Percentiles rank a stretch among this genome's conserved stretches.
Conservation (phyloP, 2,888 invertebrate species). For the Philereme vetulata region DNA sequence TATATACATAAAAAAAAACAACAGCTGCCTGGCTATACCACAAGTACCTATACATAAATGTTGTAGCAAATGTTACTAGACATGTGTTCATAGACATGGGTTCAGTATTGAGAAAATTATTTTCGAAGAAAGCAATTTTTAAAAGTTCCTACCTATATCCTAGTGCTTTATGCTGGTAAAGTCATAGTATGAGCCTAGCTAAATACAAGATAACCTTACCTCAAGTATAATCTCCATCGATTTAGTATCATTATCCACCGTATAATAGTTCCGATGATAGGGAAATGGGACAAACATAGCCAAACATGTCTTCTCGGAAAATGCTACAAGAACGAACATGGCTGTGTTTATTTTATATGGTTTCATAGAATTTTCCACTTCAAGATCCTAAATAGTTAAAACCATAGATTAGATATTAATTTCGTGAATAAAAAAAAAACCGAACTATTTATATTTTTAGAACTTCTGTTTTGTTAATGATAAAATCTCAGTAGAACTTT, state of each 20-base stretch:
- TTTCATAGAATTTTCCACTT: constrained; percentile 13
- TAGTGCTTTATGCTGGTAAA: neutral
- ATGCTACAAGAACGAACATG: constrained; percentile 11
- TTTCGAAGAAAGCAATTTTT: neutral
- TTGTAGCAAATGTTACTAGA: neutral
- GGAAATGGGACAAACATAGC: constrained; percentile 35
- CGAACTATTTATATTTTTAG: constrained; percentile 34
- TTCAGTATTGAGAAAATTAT: neutral
- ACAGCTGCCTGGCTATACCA: neutral
- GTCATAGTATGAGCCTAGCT: neutral
- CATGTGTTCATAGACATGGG: no score
- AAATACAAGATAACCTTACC: constrained; percentile 25
- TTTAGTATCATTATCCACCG: constrained; percentile 53
- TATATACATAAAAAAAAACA: neutral
- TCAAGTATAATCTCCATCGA: constrained; percentile 52
- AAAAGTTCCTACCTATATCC: no score
- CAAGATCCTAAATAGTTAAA: constrained; percentile 7
- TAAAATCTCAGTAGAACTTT: neutral
- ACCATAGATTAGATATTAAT: constrained; percentile 1
- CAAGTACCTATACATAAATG: neutral
- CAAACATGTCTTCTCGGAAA: constrained; percentile 20
- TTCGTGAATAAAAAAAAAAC: neutral
- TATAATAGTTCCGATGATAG: constrained; percentile 44
- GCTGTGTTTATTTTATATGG: neutral
- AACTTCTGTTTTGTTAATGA: no score